phyloP scores from a whole-genome alignment of 2,888 invertebrate species.

The Drosophila neotestacea region DNA sequence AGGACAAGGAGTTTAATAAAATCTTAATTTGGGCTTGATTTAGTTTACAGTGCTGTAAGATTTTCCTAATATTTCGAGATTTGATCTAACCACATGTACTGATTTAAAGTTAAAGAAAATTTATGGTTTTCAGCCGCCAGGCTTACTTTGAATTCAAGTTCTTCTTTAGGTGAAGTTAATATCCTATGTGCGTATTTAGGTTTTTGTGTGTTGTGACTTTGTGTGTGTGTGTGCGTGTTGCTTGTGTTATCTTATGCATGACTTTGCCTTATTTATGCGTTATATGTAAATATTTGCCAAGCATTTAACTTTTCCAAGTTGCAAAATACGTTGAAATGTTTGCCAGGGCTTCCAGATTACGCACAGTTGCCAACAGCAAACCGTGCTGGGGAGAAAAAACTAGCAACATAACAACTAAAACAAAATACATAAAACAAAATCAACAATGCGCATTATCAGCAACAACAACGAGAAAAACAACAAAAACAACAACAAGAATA shows the following conservation, averaged over 20 bases:
- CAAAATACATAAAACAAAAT: conserved; percentile 26
- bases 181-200: neutral
- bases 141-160: conserved; percentile 4
- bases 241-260: conserved; percentile 62
- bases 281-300: conserved; percentile 74
- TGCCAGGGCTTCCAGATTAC: conserved; percentile 47
- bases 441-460: conserved; percentile 44
- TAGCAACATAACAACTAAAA: conserved; percentile 14
- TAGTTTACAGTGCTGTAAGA: neutral
- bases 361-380: conserved; percentile 17
- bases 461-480: conserved; percentile 23
- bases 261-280: conserved; percentile 64
- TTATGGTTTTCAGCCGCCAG: conserved; percentile 9
- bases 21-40: too few species aligned
- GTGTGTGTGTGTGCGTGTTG: conserved; percentile 3
- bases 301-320: conserved; percentile 66
- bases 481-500: conserved; percentile 23
- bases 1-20: too few species aligned
- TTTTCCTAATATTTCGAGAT: too few species aligned
- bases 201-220: conserved; percentile 12
- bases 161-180: neutral
- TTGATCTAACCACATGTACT: neutral
- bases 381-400: neutral
- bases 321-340: conserved; percentile 23
- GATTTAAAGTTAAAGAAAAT: neutral